Evolutionary conservation across 2,113 vertebrate genomes (phyloP), one percentile per base, ranked within the genome.

Genomic region (Barnardius zonarius): DNA sequence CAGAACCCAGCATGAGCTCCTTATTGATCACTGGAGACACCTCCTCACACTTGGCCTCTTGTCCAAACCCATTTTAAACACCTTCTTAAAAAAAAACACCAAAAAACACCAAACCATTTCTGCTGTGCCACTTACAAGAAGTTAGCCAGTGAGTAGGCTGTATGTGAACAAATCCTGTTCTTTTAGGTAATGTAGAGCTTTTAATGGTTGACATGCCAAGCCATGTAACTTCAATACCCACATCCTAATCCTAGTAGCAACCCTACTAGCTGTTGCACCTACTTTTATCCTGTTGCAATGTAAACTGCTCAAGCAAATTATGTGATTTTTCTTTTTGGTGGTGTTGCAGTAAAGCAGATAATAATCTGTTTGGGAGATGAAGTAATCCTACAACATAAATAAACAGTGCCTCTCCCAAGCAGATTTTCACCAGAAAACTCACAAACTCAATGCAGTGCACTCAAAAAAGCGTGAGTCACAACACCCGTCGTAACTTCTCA

Each of bases 351-450:
- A 57, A 90, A 86, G 31, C 1, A 7, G 27, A 83, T 86, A 43
- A 27, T 72, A 39, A 48, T 75, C 48, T 52, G 52, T 48, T 88
- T 49, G 16, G 3, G 17, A 39, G 49, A 85, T 73, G 48, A 79
- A 75, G n/a, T 4, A 83, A 57, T 66, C 23, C 48, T 81, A 33
- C 6, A 0, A 86, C 31, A 83, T n/a, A 86, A 94, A 83, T 57
- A 92, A 84, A 55, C 6, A 28, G 12, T 28, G n/a, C 46, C 54
- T 73, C 78, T 88, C 39, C 63, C 23, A 51, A 83, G 35, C 22
- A 75, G n/a, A 64, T 73, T 82, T 74, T 88, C 28, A 91, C 30
- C 22, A 69, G 57, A 83, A 93, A 96, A 91, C 22, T 92, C 55
- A 63, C 9, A 57, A 55, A 79, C 20, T 30, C 70, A 48, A 2